phyloP scores from a whole-genome alignment of 2,888 invertebrate genomes.

The Ditula angustiorana region DNA sequence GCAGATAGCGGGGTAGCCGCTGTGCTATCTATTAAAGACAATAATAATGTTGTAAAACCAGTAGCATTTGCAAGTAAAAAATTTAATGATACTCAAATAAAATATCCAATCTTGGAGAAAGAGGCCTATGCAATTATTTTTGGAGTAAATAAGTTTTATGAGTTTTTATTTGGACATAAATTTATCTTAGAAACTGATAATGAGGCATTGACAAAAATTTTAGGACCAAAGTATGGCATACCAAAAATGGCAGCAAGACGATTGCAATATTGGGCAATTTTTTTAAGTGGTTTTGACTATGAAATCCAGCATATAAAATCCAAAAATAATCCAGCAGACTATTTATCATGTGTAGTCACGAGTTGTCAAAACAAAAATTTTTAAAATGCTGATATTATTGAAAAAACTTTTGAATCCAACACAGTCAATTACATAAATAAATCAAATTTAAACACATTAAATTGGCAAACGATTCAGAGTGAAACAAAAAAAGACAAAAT shows the following conservation, averaged over 20 bases:
- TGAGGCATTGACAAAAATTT: slow-evolving; percentile 17
- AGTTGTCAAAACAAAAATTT: neutral
- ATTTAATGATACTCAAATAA: slow-evolving; percentile 11
- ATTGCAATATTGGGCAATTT: slow-evolving; percentile 23
- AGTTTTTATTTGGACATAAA: neutral
- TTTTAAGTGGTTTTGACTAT: slow-evolving; percentile 18
- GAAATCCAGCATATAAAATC: slow-evolving; percentile 27
- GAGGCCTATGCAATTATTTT: slow-evolving; percentile 9
- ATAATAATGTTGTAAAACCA: slow-evolving; percentile 11
- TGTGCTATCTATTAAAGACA: slow-evolving; percentile 11
- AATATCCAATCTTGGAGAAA: slow-evolving; percentile 19
- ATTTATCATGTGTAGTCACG: neutral
- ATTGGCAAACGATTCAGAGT: slow-evolving; percentile 4
- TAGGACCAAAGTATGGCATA: slow-evolving; percentile 17
- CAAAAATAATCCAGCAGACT: slow-evolving; percentile 31
- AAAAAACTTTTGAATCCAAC: slow-evolving; percentile 1
- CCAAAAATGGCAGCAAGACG: slow-evolving; percentile 24
- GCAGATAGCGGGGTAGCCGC: slow-evolving; percentile 1
- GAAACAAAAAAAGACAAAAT: slow-evolving; percentile 13
- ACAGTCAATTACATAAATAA: slow-evolving; percentile 9
- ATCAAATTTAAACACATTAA: neutral
- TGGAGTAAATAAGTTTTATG: slow-evolving; percentile 8
- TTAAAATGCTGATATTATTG: neutral
- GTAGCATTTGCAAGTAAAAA: slow-evolving; percentile 9
- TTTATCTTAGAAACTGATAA: slow-evolving; percentile 19